phyloP scores from a whole-genome alignment of 2,888 invertebrate genomes.

The Pimpla rufipes region DNA sequence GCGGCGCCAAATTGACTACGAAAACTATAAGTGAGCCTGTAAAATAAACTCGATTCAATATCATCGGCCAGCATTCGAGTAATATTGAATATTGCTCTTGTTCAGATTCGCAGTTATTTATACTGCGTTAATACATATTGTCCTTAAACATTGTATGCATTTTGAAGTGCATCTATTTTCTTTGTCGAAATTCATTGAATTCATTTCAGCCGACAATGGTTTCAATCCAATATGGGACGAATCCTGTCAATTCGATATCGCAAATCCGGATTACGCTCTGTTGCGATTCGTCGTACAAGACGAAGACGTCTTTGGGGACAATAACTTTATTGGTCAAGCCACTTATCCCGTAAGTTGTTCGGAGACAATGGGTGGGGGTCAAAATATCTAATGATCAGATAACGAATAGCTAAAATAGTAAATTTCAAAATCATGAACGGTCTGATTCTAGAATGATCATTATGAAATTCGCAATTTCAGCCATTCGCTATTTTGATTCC shows the following conservation, averaged over 20 bases:
- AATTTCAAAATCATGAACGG: too few relatives aligned
- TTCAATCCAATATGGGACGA: conserved; percentile 98
- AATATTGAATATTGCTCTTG: not conserved
- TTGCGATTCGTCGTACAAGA: conserved; percentile 96
- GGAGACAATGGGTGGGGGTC: not conserved
- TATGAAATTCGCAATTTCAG: too few relatives aligned
- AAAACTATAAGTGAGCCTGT: conserved; percentile 91
- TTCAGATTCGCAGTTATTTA: too few relatives aligned
- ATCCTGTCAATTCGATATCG: conserved; percentile 92
- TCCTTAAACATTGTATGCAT: too few relatives aligned
- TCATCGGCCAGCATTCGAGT: too few relatives aligned
- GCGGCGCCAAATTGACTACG: conserved; percentile 93
- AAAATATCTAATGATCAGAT: too few relatives aligned
- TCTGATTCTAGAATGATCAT: too few relatives aligned
- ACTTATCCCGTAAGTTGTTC: conserved; percentile 91
- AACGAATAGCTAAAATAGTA: too few relatives aligned
- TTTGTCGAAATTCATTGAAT: not conserved
- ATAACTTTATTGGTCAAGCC: conserved; percentile 98
- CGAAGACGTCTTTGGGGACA: conserved; percentile 99
- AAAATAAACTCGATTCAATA: too few relatives aligned
- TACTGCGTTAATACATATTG: too few relatives aligned
- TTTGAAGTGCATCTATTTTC: not conserved
- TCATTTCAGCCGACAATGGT: conserved; percentile 93
- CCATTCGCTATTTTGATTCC: too few relatives aligned
- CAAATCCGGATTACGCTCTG: conserved; percentile 93